Evolutionary conservation across 2,888 invertebrate species (phyloP), one percentile per base, ranked within the genome.

Genomic region (Eupithecia centaureata): DNA sequence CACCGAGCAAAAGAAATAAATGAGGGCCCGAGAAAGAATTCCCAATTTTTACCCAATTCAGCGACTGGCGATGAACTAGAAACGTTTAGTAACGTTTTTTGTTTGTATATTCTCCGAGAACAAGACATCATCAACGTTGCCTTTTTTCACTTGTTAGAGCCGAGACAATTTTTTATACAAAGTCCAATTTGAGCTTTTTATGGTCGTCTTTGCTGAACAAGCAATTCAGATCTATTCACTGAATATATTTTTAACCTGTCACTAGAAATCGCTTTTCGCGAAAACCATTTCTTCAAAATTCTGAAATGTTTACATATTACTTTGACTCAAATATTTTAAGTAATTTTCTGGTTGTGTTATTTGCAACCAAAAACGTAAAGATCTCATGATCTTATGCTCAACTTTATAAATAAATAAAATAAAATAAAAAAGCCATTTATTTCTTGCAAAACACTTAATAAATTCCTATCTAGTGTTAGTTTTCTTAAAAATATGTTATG

Each of bases 111-210:
- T 61, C 66, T 63, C 30, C 57, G 38, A 28, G 61, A 65, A 65
- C 68, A 65, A 65, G 65, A 59, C 62, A 59, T 62, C 57, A 65
- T 65, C 65, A 65, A 47, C 58, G 59, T 62, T 47, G 18, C 51
- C 32, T 54, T 62, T 62, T 62, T 32, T 57, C 28, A 61, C 63
- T 61, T 61, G 57, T 58, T 64, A 51, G 25, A 2, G 15, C 57
- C n/a, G n/a, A 38, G 47, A 42, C 58, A 33, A 57, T 47, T 59
- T 63, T 65, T 61, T 69, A 56, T 62, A 33, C 58, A 42, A 56
- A 58, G 33, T n/a, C 15, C 22, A 54, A 68, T 65, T 65, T 42
- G n/a, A 52, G 30, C 18, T 33, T 59, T 58, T 59, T 51, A 27
- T 27, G 47, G 60, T 47, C 38, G n/a, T 61, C n/a, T 56, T 30